Evolutionary conservation across 2,888 invertebrate genomes (phyloP), one percentile per base, ranked within the genome.

Genomic region (Pseudococcus jackbeardsleyi): DNA sequence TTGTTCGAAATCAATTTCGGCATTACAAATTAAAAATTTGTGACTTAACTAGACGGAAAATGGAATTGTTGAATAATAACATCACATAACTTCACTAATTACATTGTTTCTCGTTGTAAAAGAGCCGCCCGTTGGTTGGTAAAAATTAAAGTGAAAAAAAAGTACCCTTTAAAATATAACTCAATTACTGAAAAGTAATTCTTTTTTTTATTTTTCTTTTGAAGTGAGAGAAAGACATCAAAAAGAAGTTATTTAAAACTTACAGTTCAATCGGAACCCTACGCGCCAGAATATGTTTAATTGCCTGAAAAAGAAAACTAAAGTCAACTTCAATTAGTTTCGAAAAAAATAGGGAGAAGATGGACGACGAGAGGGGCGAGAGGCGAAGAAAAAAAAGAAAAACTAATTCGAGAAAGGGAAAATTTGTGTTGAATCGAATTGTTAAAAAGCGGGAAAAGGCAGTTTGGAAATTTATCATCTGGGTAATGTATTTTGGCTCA

Each of bases 211-310:
- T 86, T 86, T 86, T 39, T 64, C 48, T 48, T 48, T 64, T 86
- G 22, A 85, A 79, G 79, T 79, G 79, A 79, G 42, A 59, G n/a
- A 85, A 85, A 54, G 87, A 79, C 72, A 87, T 87, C 87, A 87
- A 79, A 87, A 87, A 87, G 87, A 87, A 87, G 87, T 87, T 86
- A 86, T 86, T 86, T 87, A 87, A 87, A 87, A 87, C 79, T 87
- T 50, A 77, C 87, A 54, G 87, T 72, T 87, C 87, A 87, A 87
- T 87, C 87, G 87, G 87, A 79, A 87, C 77, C 87, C 87, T 68
- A 54, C 68, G 77, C 87, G 86, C 79, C 87, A 54, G 39, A 87
- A 79, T 87, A 87, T 87, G 87, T 87, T 87, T 87, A 87, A 87
- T 87, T 87, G 87, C 87, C 79, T 87, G 87, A 87, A 87, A 87